Base-by-base conservation (phyloP, 2,113 vertebrate genomes). In the Patagioenas fasciata region DNA sequence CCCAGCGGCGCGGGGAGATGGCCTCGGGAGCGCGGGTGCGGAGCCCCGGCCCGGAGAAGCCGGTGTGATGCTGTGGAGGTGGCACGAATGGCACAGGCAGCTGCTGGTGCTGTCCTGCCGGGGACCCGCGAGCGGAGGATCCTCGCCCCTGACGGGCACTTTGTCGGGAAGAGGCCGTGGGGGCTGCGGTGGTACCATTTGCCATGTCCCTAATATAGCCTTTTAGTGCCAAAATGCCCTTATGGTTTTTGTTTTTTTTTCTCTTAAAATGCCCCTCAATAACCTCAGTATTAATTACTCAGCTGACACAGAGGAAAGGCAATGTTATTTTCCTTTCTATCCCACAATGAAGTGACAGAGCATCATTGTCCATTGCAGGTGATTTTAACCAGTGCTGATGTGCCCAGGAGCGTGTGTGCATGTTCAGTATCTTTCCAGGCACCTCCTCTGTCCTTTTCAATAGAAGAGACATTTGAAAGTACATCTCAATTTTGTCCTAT, bases 281-380 rank as follows among this genome's bases (percentile, higher is more conserved):
- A 42, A 94, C 32, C 38, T 71, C 67, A 8, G 16, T 47, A 28
- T 73, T 57, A 48, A 13, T 42, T 56, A 29, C 8, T 89, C 38
- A 6, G 3, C 8, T 71, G 66, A 9, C 32, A 18, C 10, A 15
- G 66, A 32, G 23, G 8, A n/a, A 62, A 31, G 57, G 16, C 50
- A 44, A 19, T 14, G 0, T 77, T 21, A 11, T 84, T 89, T 71
- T 51, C 36, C 24, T 57, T 51, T 53, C 32, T 50, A 1, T 61
- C 56, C 40, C 34, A 8, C 51, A 26, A 32, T 11, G 67, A 89
- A 85, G 71, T 67, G 93, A 75, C 40, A 42, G 70, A 82, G 26
- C 71, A 38, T 85, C 90, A 77, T 95, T 80, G 67, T 91, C 47
- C 20, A 0, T 77, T 78, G 74, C 82, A 94, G 88, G 90, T 94